phyloP scores from a whole-genome alignment of 1,140 invertebrate species.

The Metaphire vulgaris region DNA sequence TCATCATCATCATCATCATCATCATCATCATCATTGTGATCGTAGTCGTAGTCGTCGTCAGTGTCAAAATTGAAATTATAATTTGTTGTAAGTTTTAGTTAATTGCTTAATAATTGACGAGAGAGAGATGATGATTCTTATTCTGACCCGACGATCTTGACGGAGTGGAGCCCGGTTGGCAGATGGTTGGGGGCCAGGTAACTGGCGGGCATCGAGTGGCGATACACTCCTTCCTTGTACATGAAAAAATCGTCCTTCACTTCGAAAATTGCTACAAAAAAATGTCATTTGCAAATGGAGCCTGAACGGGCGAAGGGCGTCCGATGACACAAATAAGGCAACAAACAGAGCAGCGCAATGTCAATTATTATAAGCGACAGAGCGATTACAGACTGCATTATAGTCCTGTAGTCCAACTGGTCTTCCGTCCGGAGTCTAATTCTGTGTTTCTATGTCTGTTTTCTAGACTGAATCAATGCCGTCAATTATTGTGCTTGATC shows the following conservation, averaged over 20 bases:
- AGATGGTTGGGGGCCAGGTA: slow-evolving; percentile 41
- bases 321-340: no score
- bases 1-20: slow-evolving; percentile 2
- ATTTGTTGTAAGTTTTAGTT: not conserved
- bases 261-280: slow-evolving; percentile 70
- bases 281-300: no score
- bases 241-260: slow-evolving; percentile 85
- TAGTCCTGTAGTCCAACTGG: no score
- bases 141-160: slow-evolving; percentile 70
- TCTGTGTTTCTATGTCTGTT: no score
- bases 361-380: no score
- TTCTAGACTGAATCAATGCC: no score
- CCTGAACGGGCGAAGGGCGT: no score
- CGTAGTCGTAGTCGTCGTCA: not conserved
- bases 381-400: no score
- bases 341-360: no score
- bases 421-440: no score
- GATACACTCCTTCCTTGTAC: slow-evolving; percentile 76
- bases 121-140: not conserved
- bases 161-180: slow-evolving; percentile 73
- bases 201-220: slow-evolving; percentile 58
- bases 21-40: not conserved
- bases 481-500: no score
- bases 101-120: not conserved
- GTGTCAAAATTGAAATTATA: not conserved